These are phyloP conservation scores for Boulengeromyrus knoepffleri DNA, from an alignment of 2,113 vertebrate genomes.

Conservation along the genomic window DNA sequence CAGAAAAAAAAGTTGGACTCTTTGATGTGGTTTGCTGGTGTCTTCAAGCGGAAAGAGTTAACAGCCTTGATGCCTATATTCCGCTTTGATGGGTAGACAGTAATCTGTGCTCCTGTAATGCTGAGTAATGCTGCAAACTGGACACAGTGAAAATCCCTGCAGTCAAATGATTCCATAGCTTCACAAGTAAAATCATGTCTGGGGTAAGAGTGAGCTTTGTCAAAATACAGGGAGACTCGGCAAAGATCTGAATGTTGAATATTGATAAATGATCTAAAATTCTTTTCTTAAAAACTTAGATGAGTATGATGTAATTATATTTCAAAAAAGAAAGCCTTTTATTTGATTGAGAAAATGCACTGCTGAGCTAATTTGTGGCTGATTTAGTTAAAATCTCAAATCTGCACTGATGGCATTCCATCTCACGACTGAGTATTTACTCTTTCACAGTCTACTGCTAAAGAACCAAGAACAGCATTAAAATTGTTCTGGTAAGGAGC, in stretches of 20 bases:
- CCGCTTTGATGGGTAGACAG: background rate
- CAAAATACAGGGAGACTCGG: background rate
- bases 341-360: background rate
- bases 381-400: background rate
- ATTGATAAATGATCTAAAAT: background rate
- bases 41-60: background rate
- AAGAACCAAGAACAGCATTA: background rate
- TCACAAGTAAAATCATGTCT: background rate
- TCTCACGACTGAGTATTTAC: background rate
- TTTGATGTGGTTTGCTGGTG: background rate
- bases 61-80: background rate
- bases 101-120: background rate
- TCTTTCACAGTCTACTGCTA: background rate
- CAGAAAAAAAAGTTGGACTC: background rate
- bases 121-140: background rate
- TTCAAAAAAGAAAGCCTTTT: background rate
- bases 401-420: background rate
- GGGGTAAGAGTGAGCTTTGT: background rate
- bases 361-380: background rate
- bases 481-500: background rate
- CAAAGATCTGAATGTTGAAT: background rate
- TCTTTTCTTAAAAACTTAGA: background rate
- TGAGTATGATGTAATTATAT: background rate
- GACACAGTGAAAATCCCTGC: background rate
- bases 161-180: background rate